Base-by-base conservation (phyloP, 2,888 invertebrate genomes). In the Cantharis lateralis region DNA sequence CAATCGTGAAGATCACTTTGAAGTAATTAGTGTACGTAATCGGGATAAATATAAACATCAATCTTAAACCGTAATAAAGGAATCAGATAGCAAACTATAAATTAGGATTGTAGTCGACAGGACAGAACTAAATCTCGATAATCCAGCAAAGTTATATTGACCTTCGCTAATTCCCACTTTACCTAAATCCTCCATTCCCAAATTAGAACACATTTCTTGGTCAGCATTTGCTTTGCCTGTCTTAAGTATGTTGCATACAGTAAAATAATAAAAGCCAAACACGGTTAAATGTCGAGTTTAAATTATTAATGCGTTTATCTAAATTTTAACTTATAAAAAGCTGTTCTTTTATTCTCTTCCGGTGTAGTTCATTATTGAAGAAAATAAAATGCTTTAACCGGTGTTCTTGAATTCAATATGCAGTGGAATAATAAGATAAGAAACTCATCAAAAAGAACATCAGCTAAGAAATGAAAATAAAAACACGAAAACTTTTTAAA, bases 141-240 rank as follows among this genome's bases (percentile, higher is more conserved):
- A 85, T 85, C 84, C 81, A 80, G 80, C 82, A 82, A 85, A 85
- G 85, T 85, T 85, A 84, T 85, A 85, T 85, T 85, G 84, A 85
- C 85, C 84, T 78, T 83, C 80, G 81, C 82, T 84, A 83, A 84
- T 84, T 83, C 82, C 80, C 69, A 77, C 81, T 80, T 78, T 80
- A 76, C 78, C 80, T 79, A 80, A 82, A 81, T 82, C 82, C 82
- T 78, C 79, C 74, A 76, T 77, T 78, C 68, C 32, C 75, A 74
- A 78, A 77, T 75, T 74, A 71, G 69, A 79, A 74, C 81, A 81
- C 82, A 81, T 82, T 82, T 82, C 82, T 82, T 82, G 81, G 82
- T 81, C 81, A 80, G 82, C 75, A 74, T 15, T 70, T 66, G 9
- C 15, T 15, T 62, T 48, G 26, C 61, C 66, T 70, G 48, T 20